Evolutionary conservation across 1,140 invertebrate genomes (phyloP).

Genomic region (Bactericera cockerelli): DNA sequence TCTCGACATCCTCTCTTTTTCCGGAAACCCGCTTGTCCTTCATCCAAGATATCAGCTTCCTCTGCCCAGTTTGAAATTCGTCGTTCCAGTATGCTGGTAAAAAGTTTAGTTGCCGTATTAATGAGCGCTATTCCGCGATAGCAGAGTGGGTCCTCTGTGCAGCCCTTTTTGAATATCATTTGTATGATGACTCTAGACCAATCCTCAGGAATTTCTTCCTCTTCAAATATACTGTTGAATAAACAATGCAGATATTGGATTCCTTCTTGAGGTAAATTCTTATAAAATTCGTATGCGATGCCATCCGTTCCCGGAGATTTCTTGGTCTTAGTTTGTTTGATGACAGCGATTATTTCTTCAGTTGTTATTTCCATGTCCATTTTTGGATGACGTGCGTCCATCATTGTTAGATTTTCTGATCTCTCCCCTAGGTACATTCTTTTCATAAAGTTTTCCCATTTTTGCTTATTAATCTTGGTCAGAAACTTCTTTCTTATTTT

Average conservation of each 20-base stretch:
- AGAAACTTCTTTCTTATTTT: too few species aligned
- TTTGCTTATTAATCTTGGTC: too few species aligned
- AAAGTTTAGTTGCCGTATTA: background rate
- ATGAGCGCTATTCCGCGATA: background rate
- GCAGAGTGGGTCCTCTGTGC: background rate
- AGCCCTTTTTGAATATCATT: background rate
- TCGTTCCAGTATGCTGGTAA: background rate
- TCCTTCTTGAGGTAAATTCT: background rate
- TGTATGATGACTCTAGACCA: background rate
- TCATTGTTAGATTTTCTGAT: too few species aligned
- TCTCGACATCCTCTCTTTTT: background rate
- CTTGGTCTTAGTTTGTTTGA: too few species aligned
- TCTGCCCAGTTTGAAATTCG: background rate
- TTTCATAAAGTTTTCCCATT: too few species aligned
- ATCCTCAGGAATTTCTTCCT: background rate
- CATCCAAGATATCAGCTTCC: background rate
- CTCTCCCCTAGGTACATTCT: too few species aligned
- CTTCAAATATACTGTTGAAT: background rate
- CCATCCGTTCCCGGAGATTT: background rate
- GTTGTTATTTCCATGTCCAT: too few species aligned
- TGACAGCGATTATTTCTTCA: too few species aligned
- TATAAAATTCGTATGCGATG: background rate
- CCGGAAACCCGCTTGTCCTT: background rate
- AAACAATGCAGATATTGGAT: background rate
- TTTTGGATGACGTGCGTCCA: too few species aligned